Evolutionary conservation across 2,113 vertebrate genomes (phyloP).

Genomic region (Mustelus asterias): DNA sequence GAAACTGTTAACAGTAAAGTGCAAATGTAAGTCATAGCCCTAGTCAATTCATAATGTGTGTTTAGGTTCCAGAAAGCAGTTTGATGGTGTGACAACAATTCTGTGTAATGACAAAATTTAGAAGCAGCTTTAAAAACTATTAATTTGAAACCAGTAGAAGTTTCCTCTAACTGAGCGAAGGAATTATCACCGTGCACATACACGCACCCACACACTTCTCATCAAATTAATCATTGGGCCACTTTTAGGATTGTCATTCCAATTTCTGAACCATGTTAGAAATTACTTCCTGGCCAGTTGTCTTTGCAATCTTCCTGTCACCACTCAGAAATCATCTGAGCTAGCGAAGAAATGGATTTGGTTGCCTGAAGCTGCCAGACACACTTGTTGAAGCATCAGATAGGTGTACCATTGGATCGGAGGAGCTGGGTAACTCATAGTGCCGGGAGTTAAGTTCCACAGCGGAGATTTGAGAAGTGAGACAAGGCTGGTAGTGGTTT

Average conservation of each 20-base stretch:
- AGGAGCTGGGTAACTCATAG: slow-evolving; percentile 55
- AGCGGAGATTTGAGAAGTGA: slow-evolving; percentile 50
- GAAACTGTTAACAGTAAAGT: neutral
- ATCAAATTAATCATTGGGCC: neutral
- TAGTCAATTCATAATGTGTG: neutral
- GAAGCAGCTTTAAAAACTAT: neutral
- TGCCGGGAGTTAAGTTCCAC: slow-evolving; percentile 58
- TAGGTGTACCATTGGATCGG: slow-evolving; percentile 39
- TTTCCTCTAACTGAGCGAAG: neutral
- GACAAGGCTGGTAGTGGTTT: slow-evolving; percentile 43
- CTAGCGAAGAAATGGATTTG: slow-evolving; percentile 41
- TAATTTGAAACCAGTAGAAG: neutral
- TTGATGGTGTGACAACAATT: neutral
- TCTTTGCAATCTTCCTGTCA: slow-evolving; percentile 47
- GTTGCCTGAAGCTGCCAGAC: slow-evolving; percentile 27
- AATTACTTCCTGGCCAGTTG: neutral
- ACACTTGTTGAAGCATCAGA: slow-evolving; percentile 32
- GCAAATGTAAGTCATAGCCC: neutral
- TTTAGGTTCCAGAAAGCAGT: neutral
- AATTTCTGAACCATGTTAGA: neutral
- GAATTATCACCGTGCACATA: neutral
- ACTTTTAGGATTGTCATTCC: neutral
- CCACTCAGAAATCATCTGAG: slow-evolving; percentile 47
- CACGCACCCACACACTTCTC: too few species aligned
- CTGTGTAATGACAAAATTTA: neutral